Percentiles rank a stretch among this genome's conserved stretches.
phyloP scores from a whole-genome alignment of 2,888 invertebrate species.

The Amphipoea lucens region DNA sequence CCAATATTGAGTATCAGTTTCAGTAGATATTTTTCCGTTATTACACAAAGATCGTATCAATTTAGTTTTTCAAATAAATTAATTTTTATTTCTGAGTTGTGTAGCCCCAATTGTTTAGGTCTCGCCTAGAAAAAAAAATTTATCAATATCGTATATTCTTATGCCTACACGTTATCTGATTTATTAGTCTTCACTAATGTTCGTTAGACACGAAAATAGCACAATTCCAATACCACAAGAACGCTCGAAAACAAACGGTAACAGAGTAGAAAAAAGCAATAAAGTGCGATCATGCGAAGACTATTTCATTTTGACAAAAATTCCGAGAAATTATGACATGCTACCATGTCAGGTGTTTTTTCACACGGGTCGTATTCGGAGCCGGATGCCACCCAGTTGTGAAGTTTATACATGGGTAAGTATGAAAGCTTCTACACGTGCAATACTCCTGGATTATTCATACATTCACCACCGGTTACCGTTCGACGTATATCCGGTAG shows the following conservation, averaged over 20 bases:
- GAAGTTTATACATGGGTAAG: neutral
- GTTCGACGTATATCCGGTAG: neutral
- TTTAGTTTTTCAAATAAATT: neutral
- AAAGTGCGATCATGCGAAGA: slow-evolving; percentile 46
- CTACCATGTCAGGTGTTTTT: slow-evolving; percentile 9
- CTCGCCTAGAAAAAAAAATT: slow-evolving; percentile 11
- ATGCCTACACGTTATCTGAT: slow-evolving; percentile 29
- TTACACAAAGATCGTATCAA: neutral
- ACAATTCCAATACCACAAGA: slow-evolving; percentile 36
- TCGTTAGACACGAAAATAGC: slow-evolving; percentile 51
- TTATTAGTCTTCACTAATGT: slow-evolving; percentile 42
- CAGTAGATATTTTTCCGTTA: neutral
- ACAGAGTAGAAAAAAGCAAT: slow-evolving; percentile 47
- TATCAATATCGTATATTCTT: slow-evolving; percentile 29
- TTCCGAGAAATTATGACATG: slow-evolving; percentile 21
- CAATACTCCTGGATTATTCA: neutral
- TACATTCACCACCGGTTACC: neutral
- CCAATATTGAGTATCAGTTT: neutral
- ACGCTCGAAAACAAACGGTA: slow-evolving; percentile 30
- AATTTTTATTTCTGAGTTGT: neutral
- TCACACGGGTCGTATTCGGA: neutral
- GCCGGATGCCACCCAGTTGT: neutral
- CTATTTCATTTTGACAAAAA: slow-evolving; percentile 16
- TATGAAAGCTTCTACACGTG: neutral
- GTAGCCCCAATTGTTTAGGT: neutral